Percentiles rank a stretch among this genome's conserved stretches.
Evolutionary conservation across 2,113 vertebrate species (phyloP).

Genomic region (Aldabrachelys gigantea): DNA sequence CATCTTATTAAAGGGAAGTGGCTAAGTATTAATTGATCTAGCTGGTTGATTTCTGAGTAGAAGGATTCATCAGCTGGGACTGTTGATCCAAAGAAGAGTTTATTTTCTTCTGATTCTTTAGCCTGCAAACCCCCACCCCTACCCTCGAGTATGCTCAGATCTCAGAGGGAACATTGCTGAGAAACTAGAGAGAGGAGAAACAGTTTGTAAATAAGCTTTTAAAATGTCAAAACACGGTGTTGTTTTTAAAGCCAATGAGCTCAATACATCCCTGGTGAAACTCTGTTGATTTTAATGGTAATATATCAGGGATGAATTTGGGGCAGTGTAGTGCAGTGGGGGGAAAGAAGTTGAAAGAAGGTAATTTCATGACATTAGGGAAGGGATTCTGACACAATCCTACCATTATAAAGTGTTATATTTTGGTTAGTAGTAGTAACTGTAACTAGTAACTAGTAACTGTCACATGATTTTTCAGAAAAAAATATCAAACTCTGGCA

Average conservation of each 20-base stretch:
- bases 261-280: slow-evolving; percentile 25
- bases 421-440: background rate
- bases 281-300: background rate
- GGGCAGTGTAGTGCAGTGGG: background rate
- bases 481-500: background rate
- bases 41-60: background rate
- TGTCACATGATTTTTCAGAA: background rate
- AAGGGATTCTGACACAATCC: slow-evolving; percentile 32
- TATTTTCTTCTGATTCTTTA: slow-evolving; percentile 47
- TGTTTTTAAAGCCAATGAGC: slow-evolving; percentile 62
- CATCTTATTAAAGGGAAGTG: slow-evolving; percentile 2
- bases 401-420: background rate
- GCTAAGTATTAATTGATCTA: slow-evolving; percentile 48
- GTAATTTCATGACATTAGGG: slow-evolving; percentile 26
- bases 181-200: slow-evolving; percentile 54
- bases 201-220: slow-evolving; percentile 69
- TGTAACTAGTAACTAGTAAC: background rate
- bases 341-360: slow-evolving; percentile 51
- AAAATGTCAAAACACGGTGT: slow-evolving; percentile 67
- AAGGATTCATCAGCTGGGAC: slow-evolving; percentile 22
- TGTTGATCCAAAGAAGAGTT: slow-evolving; percentile 52
- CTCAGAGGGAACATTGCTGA: slow-evolving; percentile 49
- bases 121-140: background rate
- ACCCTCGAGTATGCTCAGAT: background rate
- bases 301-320: background rate